Base-by-base conservation (phyloP, 2,888 invertebrate species). In the Heliconius ethilla region DNA sequence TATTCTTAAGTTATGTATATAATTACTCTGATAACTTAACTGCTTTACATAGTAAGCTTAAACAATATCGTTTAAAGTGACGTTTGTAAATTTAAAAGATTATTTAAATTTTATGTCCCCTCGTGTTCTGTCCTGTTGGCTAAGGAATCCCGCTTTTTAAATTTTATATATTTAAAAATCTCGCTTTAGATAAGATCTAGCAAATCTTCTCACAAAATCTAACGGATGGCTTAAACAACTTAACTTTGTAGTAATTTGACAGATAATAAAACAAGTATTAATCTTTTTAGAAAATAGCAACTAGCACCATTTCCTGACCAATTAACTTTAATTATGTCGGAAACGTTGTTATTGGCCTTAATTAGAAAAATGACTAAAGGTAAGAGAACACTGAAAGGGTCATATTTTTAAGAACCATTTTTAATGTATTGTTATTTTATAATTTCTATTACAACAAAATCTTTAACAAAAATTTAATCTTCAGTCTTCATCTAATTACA, bases 331-430 rank as follows among this genome's bases (percentile, higher is more conserved):
- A 59, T 72, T 59, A 72, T 25, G 40, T 25, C 37, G 51, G 59
- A 33, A 67, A 69, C 55, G 27, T 59, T 55, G 27, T 40, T 69
- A 37, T 40, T 69, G 72, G 7, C 86, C 87, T 85, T 86, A 89
- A 89, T 90, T 88, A 87, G 84, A 82, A 86, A 88, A 88, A 86
- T 87, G 88, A 89, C 90, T 89, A 89, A 15, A 37, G 33, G 59
- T 33, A 37, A 25, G 55, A 37, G 67, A 69, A 37, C 51, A 22
- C 6, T 37, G 15, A 63, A 37, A 51, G 70, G 10, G 25, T 62
- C 18, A 27, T 63, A 62, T 10, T 45, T 70, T 13, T 25, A 9
- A 40, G 2, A 11, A 15, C 4, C 2, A 62, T 6, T 63, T 7
- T 27, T 11, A 25, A 13, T 63, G 11, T 25, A 27, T 63, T 27